Conservation (phyloP, 2,888 invertebrate species). For the Rotaria sp. region DNA sequence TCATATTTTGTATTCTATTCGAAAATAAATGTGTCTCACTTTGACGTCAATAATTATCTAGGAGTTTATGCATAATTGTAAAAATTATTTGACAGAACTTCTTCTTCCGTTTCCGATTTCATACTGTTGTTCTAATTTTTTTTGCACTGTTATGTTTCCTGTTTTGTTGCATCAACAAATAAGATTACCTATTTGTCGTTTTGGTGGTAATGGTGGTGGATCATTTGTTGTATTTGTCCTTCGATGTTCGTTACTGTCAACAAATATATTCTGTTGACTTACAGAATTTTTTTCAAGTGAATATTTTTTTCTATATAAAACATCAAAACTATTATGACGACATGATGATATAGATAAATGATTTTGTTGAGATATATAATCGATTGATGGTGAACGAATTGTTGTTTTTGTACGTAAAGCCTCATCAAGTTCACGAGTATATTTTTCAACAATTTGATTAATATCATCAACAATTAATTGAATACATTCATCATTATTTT, state of each 20-base stretch:
- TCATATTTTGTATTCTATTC: not conserved
- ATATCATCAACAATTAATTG: conserved; percentile 30
- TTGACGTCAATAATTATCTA: too few species aligned
- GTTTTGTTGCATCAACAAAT: not conserved
- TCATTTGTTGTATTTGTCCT: not conserved
- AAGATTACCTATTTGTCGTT: conserved; percentile 13
- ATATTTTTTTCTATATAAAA: not conserved
- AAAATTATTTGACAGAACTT: not conserved
- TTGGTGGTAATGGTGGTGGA: conserved; percentile 7
- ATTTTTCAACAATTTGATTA: conserved; percentile 7
- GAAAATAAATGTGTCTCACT: not conserved
- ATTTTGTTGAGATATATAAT: not conserved
- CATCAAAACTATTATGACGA: conserved; percentile 23
- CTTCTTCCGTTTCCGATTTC: not conserved
- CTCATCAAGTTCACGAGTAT: conserved; percentile 23
- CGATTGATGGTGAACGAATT: not conserved
- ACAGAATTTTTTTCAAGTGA: not conserved
- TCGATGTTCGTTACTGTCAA: not conserved
- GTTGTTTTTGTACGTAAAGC: not conserved
- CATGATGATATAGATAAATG: not conserved
- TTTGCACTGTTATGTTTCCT: not conserved
- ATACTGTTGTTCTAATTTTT: not conserved
- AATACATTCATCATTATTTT: not conserved
- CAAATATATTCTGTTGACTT: not conserved
- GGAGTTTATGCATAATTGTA: too few species aligned